Percentiles rank a stretch among this genome's conserved stretches.
phyloP scores from a whole-genome alignment of 2,113 vertebrate species.

The Ceyx margarethae region DNA sequence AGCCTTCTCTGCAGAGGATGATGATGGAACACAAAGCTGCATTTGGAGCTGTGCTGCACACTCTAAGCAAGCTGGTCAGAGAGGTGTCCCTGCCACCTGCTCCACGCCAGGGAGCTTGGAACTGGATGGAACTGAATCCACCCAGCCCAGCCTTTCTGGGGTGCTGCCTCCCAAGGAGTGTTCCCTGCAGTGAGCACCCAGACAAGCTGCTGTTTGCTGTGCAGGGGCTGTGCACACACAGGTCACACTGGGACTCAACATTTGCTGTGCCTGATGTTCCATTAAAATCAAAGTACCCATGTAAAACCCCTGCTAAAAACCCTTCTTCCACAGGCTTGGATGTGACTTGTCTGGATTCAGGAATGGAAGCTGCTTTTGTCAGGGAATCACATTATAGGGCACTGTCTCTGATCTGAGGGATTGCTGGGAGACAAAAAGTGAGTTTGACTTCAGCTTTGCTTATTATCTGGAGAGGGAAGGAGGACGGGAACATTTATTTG shows the following conservation, averaged over 20 bases:
- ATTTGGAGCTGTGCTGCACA: neutral
- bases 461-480: neutral
- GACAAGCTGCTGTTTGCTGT: fast-evolving
- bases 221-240: no score
- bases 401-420: neutral
- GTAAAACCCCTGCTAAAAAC: neutral
- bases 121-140: no score
- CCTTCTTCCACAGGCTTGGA: neutral
- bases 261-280: neutral
- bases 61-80: no score
- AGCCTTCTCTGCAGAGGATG: neutral
- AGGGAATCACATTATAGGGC: neutral
- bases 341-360: neutral
- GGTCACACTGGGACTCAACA: neutral
- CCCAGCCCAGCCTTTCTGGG: no score
- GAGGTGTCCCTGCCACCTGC: no score
- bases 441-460: conserved; percentile 4
- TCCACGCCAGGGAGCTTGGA: no score
- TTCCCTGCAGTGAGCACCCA: neutral
- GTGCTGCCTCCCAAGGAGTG: neutral
- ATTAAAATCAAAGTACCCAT: neutral
- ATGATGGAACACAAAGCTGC: neutral
- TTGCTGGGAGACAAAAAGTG: neutral
- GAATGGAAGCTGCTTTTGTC: neutral
- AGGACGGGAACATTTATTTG: neutral